Conservation (phyloP, 2,888 invertebrate species). For the Tetranychus piercei region DNA sequence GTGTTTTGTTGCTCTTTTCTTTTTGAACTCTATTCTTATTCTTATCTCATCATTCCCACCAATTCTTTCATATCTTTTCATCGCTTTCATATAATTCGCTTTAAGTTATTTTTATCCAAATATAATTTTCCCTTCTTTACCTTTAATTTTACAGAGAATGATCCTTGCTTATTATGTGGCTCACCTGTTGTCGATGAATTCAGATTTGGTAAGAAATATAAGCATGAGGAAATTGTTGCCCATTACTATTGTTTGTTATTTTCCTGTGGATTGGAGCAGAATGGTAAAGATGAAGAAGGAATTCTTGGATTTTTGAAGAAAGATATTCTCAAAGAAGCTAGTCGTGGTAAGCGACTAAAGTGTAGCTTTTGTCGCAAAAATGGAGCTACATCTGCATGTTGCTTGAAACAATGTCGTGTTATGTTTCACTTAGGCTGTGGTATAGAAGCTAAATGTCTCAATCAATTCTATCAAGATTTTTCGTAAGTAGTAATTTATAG, state of each 20-base stretch:
- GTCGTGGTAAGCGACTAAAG: conserved; percentile 43
- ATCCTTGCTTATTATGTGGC: background rate
- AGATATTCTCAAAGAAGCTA: conserved; percentile 50
- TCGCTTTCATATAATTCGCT: too few species aligned
- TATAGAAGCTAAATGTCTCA: conserved; percentile 42
- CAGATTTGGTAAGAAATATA: background rate
- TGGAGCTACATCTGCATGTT: conserved; percentile 56
- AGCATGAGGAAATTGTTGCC: background rate
- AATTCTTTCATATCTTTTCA: too few species aligned
- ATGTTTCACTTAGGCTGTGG: conserved; percentile 61
- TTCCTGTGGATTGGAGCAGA: conserved; percentile 49
- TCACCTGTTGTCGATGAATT: background rate
- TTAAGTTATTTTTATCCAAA: too few species aligned
- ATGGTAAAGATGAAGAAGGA: conserved; percentile 47
- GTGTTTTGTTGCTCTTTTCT: background rate
- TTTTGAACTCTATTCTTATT: background rate
- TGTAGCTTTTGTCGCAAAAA: conserved; percentile 48
- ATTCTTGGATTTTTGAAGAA: conserved; percentile 50
- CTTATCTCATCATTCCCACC: background rate
- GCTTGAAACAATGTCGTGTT: conserved; percentile 42
- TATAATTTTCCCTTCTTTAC: too few species aligned
- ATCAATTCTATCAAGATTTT: conserved; percentile 34
- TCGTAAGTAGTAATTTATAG: conserved; percentile 19
- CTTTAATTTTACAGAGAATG: background rate
- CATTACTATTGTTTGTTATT: conserved; percentile 38